Percentiles rank a stretch among this genome's conserved stretches.
phyloP scores from a whole-genome alignment of 92 coral and sea anemone species.

The Epizoanthus stellaris region DNA sequence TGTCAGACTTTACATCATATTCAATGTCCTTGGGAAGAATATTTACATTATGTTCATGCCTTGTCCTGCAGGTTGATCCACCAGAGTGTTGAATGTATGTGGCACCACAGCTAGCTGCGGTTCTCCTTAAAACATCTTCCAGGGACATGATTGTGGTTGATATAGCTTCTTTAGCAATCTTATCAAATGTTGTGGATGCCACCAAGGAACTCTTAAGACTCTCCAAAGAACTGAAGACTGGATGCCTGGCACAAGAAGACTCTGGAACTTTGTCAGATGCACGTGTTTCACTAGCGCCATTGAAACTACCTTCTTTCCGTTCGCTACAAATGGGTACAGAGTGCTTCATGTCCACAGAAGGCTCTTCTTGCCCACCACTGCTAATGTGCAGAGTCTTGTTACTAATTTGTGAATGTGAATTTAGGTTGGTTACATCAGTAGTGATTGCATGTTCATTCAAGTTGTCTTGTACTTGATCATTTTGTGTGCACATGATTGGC shows the following conservation, averaged over 20 bases:
- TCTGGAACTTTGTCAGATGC: not conserved
- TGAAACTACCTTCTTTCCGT: not conserved
- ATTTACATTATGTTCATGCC: not conserved
- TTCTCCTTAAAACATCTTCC: slow-evolving; percentile 57
- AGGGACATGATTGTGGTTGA: slow-evolving; percentile 52
- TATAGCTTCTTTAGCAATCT: slow-evolving; percentile 56
- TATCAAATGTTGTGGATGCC: slow-evolving; percentile 51
- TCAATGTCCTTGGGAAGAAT: not conserved
- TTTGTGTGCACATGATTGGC: not conserved
- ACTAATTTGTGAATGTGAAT: not conserved
- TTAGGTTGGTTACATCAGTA: too few species aligned
- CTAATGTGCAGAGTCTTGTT: not conserved
- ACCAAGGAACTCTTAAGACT: slow-evolving; percentile 40
- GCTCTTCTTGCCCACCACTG: not conserved
- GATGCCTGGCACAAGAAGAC: not conserved
- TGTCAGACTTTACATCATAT: not conserved
- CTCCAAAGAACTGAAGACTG: slow-evolving; percentile 53
- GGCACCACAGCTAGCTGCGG: slow-evolving; percentile 18
- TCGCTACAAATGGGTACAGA: not conserved
- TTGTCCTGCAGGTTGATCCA: not conserved
- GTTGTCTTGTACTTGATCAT: not conserved
- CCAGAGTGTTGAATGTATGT: slow-evolving; percentile 32
- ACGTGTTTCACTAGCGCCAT: not conserved
- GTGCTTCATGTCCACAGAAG: not conserved
- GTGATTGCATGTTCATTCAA: not conserved